These are phyloP conservation scores for Hyla sarda DNA, from an alignment of 2,113 vertebrate species.

Conservation along the genomic window DNA sequence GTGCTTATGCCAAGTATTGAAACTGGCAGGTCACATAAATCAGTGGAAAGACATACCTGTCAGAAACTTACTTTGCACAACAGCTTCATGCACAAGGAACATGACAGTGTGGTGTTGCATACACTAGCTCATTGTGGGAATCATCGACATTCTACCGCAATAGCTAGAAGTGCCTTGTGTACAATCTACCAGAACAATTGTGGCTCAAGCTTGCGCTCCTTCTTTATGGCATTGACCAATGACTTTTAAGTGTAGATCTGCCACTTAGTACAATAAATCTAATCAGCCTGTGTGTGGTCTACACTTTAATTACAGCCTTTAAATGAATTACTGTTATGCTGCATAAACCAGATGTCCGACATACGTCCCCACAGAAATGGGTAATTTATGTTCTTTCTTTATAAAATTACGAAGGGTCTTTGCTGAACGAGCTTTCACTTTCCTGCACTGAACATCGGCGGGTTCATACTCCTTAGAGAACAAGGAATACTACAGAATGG, in stretches of 20 bases:
- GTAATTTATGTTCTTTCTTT: constrained; percentile 36
- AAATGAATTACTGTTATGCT: constrained; percentile 54
- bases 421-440: constrained; percentile 46
- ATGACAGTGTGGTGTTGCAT: not conserved
- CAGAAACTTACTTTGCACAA: not conserved
- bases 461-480: constrained; percentile 11
- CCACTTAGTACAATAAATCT: constrained; percentile 57
- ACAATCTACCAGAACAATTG: constrained; percentile 19
- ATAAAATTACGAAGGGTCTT: constrained; percentile 47
- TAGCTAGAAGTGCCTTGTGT: constrained; percentile 18
- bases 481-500: constrained; percentile 12
- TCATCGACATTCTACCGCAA: not conserved
- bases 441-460: not conserved
- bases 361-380: constrained; percentile 36
- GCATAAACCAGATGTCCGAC: constrained; percentile 56
- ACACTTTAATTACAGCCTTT: constrained; percentile 49
- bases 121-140: not conserved
- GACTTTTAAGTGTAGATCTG: constrained; percentile 52
- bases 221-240: constrained; percentile 48
- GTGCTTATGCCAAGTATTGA: constrained; percentile 27
- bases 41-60: not conserved
- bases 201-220: not conserved
- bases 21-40: constrained; percentile 29
- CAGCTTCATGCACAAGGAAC: not conserved
- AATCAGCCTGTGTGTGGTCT: constrained; percentile 56